Evolutionary conservation across 2,113 vertebrate genomes (phyloP).

Genomic region (Phoxinus phoxinus): DNA sequence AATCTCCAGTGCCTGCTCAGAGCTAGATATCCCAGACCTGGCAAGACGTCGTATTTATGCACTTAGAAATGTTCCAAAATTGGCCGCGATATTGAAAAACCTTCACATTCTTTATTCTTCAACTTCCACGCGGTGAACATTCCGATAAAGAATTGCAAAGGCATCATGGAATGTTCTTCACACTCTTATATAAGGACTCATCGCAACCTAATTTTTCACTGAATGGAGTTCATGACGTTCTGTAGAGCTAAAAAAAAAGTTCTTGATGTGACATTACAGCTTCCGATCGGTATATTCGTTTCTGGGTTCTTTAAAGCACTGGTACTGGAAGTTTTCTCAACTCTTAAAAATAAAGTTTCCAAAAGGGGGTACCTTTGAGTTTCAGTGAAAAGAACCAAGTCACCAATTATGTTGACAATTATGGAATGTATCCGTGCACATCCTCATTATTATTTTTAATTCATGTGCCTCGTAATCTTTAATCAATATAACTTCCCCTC

Average conservation of each 20-base stretch:
- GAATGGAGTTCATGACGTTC: not conserved
- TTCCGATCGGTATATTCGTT: not conserved
- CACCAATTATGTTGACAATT: too few relatives aligned
- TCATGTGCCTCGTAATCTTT: too few relatives aligned
- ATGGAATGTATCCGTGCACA: too few relatives aligned
- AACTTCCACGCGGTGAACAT: not conserved
- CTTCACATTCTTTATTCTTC: not conserved
- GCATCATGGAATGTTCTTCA: not conserved
- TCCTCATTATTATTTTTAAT: too few relatives aligned
- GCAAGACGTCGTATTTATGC: constrained; percentile 3
- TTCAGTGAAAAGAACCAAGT: too few relatives aligned
- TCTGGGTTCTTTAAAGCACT: not conserved
- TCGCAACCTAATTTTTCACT: not conserved
- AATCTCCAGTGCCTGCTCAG: constrained; percentile 28
- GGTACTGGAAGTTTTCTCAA: too few relatives aligned
- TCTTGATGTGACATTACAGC: not conserved
- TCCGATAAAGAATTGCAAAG: not conserved
- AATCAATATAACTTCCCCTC: too few relatives aligned
- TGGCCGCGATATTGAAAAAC: not conserved
- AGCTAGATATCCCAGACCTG: constrained; percentile 30
- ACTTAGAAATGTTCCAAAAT: not conserved
- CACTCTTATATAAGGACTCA: not conserved
- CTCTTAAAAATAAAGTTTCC: too few relatives aligned
- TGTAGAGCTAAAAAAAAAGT: not conserved
- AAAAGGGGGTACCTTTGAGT: too few relatives aligned